Evolutionary conservation across 2,797 vertebrate genomes (phyloP), one percentile per base, ranked within the genome.

Genomic region (Propithecus deckenii): DNA sequence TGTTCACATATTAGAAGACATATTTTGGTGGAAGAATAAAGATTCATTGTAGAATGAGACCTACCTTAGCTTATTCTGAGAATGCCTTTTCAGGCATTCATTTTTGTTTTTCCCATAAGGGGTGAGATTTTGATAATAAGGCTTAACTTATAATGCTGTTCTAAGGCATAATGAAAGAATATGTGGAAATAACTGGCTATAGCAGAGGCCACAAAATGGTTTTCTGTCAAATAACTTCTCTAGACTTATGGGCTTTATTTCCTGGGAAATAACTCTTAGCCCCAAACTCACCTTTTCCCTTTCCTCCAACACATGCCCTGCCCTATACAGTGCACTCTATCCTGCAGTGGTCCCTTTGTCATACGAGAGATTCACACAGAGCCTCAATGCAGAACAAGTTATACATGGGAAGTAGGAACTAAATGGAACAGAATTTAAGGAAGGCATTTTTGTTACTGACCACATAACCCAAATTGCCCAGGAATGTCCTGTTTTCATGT

Each of bases 161-260:
- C 76, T 86, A 92, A 88, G 86, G 92, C 52, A 63, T 93, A 89
- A 84, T 80, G 65, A 94, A 95, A 74, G 76, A 61, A n/a, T 52
- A 63, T 30, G 28, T 96, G 74, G 83, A 89, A 96, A 94, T 89
- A 95, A 61, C 89, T 15, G 65, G 93, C 57, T 67, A 76, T 38
- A 43, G 7, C 18, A 63, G 28, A 96, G 65, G 63, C 48, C 38
- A 86, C 15, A 41, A 71, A 97, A 94, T 87, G 79, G 38, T 52
- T 96, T 97, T 95, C 80, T 86, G 80, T 94, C 67, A 92, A 59
- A 90, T 96, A 94, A 83, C 61, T 97, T 93, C 57, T 38, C 52
- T 89, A 84, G 83, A 95, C 72, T 88, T 92, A 94, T 22, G 35
- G 72, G 38, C 5, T 96, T 93, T 87, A 91, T 89, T 97, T 94